phyloP scores from a whole-genome alignment of 2,888 invertebrate species.

The Chrysolina americana region DNA sequence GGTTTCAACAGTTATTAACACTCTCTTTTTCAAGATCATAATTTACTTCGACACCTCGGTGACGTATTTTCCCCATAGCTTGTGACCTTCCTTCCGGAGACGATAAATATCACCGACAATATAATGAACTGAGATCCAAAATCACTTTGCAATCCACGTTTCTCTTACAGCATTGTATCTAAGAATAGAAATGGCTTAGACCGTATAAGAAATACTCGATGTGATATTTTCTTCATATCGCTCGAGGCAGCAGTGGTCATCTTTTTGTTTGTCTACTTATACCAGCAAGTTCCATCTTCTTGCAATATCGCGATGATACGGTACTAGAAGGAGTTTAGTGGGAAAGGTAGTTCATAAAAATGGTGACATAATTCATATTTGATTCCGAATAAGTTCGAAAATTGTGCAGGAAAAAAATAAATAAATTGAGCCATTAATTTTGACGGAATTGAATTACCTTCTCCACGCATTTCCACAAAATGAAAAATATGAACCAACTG shows the following conservation, averaged over 20 bases:
- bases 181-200: conserved; percentile 27
- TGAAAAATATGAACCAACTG: no score
- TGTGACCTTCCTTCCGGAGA: no score
- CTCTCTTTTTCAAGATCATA: no score
- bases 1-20: no score
- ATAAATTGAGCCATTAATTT: no score
- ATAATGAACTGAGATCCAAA: not conserved
- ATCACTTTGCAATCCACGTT: not conserved
- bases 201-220: not conserved
- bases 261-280: conserved; percentile 27
- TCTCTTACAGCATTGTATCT: conserved; percentile 21
- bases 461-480: no score
- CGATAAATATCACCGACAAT: not conserved
- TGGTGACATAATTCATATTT: not conserved
- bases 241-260: conserved; percentile 30
- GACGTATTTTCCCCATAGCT: no score
- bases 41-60: no score
- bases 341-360: not conserved
- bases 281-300: conserved; percentile 49
- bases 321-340: conserved; percentile 1
- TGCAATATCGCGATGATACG: conserved; percentile 27
- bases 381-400: no score
- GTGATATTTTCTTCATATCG: conserved; percentile 9
- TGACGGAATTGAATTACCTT: no score
- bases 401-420: no score